Conservation (phyloP, 2,113 vertebrate genomes). For the Glaucomys volans region DNA sequence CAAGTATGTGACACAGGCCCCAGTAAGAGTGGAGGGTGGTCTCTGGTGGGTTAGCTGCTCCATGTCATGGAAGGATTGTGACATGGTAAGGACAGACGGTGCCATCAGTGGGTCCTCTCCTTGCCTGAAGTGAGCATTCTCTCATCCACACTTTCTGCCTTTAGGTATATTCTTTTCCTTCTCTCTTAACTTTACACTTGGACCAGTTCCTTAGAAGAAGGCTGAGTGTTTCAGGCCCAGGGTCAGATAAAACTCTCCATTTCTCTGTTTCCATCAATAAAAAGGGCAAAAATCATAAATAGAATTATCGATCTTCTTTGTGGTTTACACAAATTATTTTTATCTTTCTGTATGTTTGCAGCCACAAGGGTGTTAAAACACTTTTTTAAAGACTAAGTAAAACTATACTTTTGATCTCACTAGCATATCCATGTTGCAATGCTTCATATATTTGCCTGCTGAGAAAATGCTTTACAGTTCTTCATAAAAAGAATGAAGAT, state of each 20-base stretch:
- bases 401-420: slow-evolving; percentile 57
- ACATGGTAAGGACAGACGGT: rapidly evolving
- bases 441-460: slow-evolving; percentile 57
- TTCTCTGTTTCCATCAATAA: slow-evolving; percentile 40
- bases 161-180: not conserved
- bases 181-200: not conserved
- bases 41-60: rapidly evolving
- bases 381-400: slow-evolving; percentile 35
- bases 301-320: slow-evolving; percentile 35
- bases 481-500: slow-evolving; percentile 73
- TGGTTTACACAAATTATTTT: slow-evolving; percentile 47
- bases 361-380: not conserved
- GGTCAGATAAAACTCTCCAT: not conserved
- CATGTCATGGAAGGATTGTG: rapidly evolving
- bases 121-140: not conserved
- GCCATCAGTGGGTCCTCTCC: not conserved
- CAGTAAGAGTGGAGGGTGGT: no score
- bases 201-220: slow-evolving; percentile 34
- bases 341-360: slow-evolving; percentile 43
- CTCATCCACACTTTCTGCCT: not conserved
- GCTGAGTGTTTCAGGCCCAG: not conserved
- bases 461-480: slow-evolving; percentile 69
- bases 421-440: not conserved
- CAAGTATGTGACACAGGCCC: not conserved
- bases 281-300: slow-evolving; percentile 38